These are phyloP conservation scores for Drosophila crucigera DNA, from an alignment of 2,888 invertebrate genomes.

Conservation along the genomic window DNA sequence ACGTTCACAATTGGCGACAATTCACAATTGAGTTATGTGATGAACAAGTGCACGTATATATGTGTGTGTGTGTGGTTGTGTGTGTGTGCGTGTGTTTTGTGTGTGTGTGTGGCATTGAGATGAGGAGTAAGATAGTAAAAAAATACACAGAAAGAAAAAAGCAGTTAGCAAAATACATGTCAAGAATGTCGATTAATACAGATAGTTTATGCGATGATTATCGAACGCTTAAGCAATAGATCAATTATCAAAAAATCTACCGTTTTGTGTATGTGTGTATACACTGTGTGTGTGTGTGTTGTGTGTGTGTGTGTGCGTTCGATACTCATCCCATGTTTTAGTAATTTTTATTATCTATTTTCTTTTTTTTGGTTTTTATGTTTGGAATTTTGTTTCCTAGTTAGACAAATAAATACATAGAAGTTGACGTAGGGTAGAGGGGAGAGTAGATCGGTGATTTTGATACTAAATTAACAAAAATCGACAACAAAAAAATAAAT, in stretches of 20 bases:
- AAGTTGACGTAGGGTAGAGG: constrained; percentile 2
- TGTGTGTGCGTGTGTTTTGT: constrained; percentile 25
- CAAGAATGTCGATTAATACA: constrained; percentile 60
- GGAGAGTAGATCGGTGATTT: constrained; percentile 35
- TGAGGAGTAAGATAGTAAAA: constrained; percentile 68
- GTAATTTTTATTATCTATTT: neutral
- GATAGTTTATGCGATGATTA: constrained; percentile 50
- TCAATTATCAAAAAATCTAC: constrained; percentile 8
- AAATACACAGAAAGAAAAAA: constrained; percentile 73
- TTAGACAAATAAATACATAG: constrained; percentile 65
- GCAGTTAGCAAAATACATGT: constrained; percentile 73
- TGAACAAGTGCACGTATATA: constrained; percentile 37
- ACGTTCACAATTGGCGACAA: constrained; percentile 75
- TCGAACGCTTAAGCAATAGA: constrained; percentile 45
- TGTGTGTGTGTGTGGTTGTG: constrained; percentile 25
- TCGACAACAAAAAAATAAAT: constrained; percentile 13
- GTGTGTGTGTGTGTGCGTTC: constrained; percentile 29
- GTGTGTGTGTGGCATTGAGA: constrained; percentile 37
- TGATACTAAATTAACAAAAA: constrained; percentile 29
- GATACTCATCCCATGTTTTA: constrained; percentile 48
- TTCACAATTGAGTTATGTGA: constrained; percentile 61
- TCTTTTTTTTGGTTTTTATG: constrained; percentile 23
- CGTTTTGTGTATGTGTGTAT: constrained; percentile 3
- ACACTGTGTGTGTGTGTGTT: constrained; percentile 18
- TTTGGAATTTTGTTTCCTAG: constrained; percentile 61